Conservation (phyloP, 2,797 vertebrate genomes). For the Macropus fuliginosus region DNA sequence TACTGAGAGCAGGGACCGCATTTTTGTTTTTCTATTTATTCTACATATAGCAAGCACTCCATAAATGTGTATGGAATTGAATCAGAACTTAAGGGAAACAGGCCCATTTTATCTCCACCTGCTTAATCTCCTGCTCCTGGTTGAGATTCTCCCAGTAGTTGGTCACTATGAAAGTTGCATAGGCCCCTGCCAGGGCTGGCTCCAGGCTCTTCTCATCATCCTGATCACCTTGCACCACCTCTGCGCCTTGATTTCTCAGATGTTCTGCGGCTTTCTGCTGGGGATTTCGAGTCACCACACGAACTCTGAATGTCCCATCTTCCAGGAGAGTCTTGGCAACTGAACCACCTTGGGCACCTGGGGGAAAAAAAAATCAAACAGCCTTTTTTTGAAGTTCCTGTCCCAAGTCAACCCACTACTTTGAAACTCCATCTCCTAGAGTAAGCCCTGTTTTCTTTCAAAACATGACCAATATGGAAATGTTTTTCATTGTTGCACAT, state of each 20-base stretch:
- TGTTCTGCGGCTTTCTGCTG: slow-evolving; percentile 68
- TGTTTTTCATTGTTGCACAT: not conserved
- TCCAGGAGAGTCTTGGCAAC: slow-evolving; percentile 81
- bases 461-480: not conserved
- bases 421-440: too few species aligned
- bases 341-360: slow-evolving; percentile 82
- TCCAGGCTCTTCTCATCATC: slow-evolving; percentile 80
- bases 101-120: slow-evolving; percentile 68
- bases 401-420: not conserved
- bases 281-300: slow-evolving; percentile 78
- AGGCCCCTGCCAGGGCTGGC: slow-evolving; percentile 73
- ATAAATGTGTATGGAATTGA: not conserved
- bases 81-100: not conserved
- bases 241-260: slow-evolving; percentile 80
- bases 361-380: not conserved
- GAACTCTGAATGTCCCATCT: slow-evolving; percentile 81
- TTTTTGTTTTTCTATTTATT: not conserved
- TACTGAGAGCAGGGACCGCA: not conserved
- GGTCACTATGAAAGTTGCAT: slow-evolving; percentile 83
- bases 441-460: not conserved
- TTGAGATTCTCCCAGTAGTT: slow-evolving; percentile 83
- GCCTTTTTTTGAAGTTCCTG: not conserved
- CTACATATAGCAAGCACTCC: not conserved
- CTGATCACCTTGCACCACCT: slow-evolving; percentile 82
- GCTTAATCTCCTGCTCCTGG: slow-evolving; percentile 81